Base-by-base conservation (phyloP, 1,140 invertebrate species). In the Sminthurinus signatus region DNA sequence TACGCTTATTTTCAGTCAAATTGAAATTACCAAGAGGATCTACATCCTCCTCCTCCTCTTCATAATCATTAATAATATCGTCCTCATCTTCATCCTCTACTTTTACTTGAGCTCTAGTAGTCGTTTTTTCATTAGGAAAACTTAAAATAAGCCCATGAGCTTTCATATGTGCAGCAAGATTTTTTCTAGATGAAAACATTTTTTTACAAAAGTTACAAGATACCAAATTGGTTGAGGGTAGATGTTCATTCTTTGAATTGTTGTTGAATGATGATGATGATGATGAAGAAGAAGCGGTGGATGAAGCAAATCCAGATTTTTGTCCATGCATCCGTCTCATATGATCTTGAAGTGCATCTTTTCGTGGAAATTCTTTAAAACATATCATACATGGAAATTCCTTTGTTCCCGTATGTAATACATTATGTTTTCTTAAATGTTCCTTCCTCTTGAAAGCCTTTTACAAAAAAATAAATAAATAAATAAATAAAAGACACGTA, bases 171-270 rank as follows among this genome's bases (percentile, higher is more conserved):
- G 58, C 50, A n/a, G 64, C 10, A 10, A 68, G 54, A 36, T 68
- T 68, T 15, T 57, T 27, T 12, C 54, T 28, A 19, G 60, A 51
- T 15, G 64, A 32, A 39, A 68, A 68, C 3, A 57, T 27, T 60
- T 68, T 65, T n/a, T 68, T 63, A 50, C 69, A 71, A 17, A 71
- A 64, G 29, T 62, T 65, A 48, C 69, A 71, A 0, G 69, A 65
- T 32, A 59, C 52, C 36, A 64, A 46, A 2, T 52, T 60, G 2
- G 55, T n/a, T 12, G 27, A 5, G 27, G 59, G n/a, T n/a, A n/a
- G n/a, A n/a, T n/a, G n/a, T n/a, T n/a, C n/a, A n/a, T n/a, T n/a
- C n/a, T n/a, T 52, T 12, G 21, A 17, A 1, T 2, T 27, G 8
- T 43, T 28, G 25, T 39, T 39, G 25, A 4, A 21, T n/a, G n/a